Base-by-base conservation (phyloP, 2,797 vertebrate genomes). In the Gallinago solitaria region DNA sequence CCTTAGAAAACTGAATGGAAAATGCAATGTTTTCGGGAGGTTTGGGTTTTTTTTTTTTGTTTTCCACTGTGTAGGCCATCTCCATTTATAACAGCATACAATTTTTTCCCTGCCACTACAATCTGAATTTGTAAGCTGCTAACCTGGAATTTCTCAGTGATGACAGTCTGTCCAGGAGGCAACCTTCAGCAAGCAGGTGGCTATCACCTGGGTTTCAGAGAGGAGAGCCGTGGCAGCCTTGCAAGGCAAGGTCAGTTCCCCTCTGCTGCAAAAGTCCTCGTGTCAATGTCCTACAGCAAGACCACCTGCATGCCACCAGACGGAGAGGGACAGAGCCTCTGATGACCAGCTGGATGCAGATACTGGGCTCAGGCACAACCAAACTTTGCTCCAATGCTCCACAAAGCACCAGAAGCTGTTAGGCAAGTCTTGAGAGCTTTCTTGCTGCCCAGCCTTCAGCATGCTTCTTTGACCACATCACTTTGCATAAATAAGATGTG, bases 281-380 rank as follows among this genome's bases (percentile, higher is more conserved):
- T 83, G 19, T 19, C 64, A 51, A 47, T 9, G 17, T 39, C 19
- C n/a, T 39, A 6, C 35, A 81, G 21, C 43, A 63, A 2, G 11
- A 11, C 14, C 30, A 35, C 25, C 8, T 0, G 0, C 3, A 1
- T n/a, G 30, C 25, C 43, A 27, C 11, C 3, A 6, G 48, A 67
- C 12, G 6, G 27, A 56, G 39, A 45, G 19, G 13, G 27, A 25
- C 11, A 8, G 67, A 90, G 9, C 12, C 68, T 27, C 65, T 4
- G 5, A 35, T 39, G 67, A 53, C 25, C 50, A 43, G 3, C 30
- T 74, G 35, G 12, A 33, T 18, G 64, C 30, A 50, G 65, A n/a
- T 32, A 35, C 6, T 1, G 24, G 28, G 30, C 65, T 70, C 33
- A 16, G 27, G 18, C 17, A 64, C 75, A 71, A 8, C 19, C 57